Percentiles rank a stretch among this genome's conserved stretches.
phyloP scores from a whole-genome alignment of 2,888 invertebrate genomes.

The Platycnemis pennipes region DNA sequence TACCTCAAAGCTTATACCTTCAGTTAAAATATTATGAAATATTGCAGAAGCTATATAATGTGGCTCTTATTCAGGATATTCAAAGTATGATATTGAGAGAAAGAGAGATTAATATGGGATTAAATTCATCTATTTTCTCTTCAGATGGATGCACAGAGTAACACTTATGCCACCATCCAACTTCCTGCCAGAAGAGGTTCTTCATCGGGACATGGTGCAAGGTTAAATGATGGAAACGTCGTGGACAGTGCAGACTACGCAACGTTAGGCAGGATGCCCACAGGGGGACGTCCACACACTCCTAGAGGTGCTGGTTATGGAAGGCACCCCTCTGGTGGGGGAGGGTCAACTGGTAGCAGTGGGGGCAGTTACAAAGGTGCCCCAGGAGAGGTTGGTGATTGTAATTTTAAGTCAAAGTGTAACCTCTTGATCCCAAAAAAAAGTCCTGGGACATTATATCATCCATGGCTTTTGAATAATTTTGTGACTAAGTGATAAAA shows the following conservation, averaged over 20 bases:
- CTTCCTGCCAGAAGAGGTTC: slow-evolving; percentile 82
- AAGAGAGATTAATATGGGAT: too few species aligned
- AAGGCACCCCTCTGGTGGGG: slow-evolving; percentile 42
- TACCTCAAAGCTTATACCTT: too few species aligned
- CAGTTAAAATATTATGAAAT: neutral
- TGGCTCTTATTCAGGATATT: neutral
- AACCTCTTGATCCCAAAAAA: too few species aligned
- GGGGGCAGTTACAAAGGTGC: slow-evolving; percentile 78
- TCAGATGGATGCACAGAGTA: slow-evolving; percentile 82
- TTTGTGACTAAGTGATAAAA: too few species aligned
- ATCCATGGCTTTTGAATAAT: too few species aligned
- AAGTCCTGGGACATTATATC: too few species aligned
- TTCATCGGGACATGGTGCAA: slow-evolving; percentile 79
- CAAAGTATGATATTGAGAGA: neutral
- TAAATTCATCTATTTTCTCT: neutral
- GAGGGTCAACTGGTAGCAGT: slow-evolving; percentile 63
- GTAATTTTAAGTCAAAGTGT: too few species aligned
- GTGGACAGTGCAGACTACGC: slow-evolving; percentile 81
- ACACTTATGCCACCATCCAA: slow-evolving; percentile 90
- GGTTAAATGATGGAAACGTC: slow-evolving; percentile 75
- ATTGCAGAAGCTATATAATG: neutral
- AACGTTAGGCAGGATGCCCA: slow-evolving; percentile 81
- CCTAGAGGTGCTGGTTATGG: slow-evolving; percentile 38
- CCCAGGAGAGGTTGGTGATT: slow-evolving; percentile 79
- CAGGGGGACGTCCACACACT: slow-evolving; percentile 75